Conservation (phyloP, 2,888 invertebrate species). For the Parnassius apollo region DNA sequence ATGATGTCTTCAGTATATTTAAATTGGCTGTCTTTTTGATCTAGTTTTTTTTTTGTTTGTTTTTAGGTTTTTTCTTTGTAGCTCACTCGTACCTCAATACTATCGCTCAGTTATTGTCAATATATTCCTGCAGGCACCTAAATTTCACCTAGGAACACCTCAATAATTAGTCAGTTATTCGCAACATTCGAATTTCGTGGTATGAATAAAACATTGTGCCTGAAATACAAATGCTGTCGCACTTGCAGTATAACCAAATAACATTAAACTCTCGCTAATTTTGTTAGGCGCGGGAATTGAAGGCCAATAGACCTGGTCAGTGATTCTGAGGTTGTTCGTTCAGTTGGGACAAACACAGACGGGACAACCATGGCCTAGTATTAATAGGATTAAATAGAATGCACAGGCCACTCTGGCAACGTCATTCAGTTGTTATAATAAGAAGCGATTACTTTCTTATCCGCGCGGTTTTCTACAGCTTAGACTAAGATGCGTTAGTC, state of each 20-base stretch:
- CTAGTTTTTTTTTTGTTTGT: too few relatives aligned
- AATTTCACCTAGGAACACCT: constrained; percentile 62
- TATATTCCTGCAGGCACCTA: constrained; percentile 42
- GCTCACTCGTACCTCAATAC: constrained; percentile 6
- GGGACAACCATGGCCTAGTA: constrained; percentile 56
- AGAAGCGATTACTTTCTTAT: constrained; percentile 8
- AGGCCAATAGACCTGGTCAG: constrained; percentile 8
- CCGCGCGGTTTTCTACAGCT: neutral
- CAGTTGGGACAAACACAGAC: constrained; percentile 36
- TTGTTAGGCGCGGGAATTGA: neutral
- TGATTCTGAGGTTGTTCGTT: constrained; percentile 10
- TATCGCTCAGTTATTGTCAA: constrained; percentile 35
- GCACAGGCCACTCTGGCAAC: constrained; percentile 37
- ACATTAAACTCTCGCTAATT: constrained; percentile 34
- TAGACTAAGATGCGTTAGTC: too few relatives aligned
- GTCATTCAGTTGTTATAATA: constrained; percentile 24
- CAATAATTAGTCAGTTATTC: constrained; percentile 74
- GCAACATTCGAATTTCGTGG: constrained; percentile 60
- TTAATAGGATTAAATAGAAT: constrained; percentile 63
- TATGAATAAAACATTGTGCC: constrained; percentile 76
- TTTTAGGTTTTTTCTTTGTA: too few relatives aligned
- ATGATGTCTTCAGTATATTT: too few relatives aligned
- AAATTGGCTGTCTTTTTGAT: too few relatives aligned
- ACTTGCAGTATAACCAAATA: constrained; percentile 39
- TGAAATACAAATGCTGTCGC: constrained; percentile 61